Evolutionary conservation across 2,113 vertebrate genomes (phyloP), one percentile per base, ranked within the genome.

Genomic region (Psephotus haematonotus): DNA sequence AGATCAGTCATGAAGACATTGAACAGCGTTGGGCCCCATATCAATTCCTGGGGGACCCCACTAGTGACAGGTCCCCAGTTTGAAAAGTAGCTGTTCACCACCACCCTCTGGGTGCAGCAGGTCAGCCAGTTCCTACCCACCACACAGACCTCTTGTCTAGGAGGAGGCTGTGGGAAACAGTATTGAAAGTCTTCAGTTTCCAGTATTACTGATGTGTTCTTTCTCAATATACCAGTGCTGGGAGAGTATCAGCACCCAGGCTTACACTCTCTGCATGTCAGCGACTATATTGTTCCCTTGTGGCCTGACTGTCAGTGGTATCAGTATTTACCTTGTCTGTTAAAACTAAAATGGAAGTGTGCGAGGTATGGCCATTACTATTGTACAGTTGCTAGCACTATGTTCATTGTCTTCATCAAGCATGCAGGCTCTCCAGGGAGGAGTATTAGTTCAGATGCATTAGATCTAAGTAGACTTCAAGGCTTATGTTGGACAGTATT

Each of bases 181-280:
- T 59, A 35, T 35, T 35, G 57, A 35, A 59, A 59, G 33, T 59
- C 13, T 35, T 59, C 57, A n/a, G 14, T 59, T 77, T 41, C 10
- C 41, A 23, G 1, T 60, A 1, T 53, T 43, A n/a, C 22, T 59
- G 69, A 2, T 35, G 4, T 43, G 64, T 59, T 71, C 49, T 69
- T 67, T 37, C 55, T 37, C 17, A 41, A 33, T 6, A 4, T 41
- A 37, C 15, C 25, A 37, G 37, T 53, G 1, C 18, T 41, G 39
- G 75, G 71, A 28, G 37, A 23, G 25, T 4, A 8, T 63, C 50
- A 44, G 44, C 84, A 60, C 60, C 46, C 4, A 17, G 77, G 13
- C 5, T 25, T 49, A 63, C 0, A 0, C 9, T 41, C 4, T 46
- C 6, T 35, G 46, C 3, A 0, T 35, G 46, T 28, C 65, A 59